Base-by-base conservation (phyloP, 2,797 vertebrate genomes). In the Arctocebus calabarensis region DNA sequence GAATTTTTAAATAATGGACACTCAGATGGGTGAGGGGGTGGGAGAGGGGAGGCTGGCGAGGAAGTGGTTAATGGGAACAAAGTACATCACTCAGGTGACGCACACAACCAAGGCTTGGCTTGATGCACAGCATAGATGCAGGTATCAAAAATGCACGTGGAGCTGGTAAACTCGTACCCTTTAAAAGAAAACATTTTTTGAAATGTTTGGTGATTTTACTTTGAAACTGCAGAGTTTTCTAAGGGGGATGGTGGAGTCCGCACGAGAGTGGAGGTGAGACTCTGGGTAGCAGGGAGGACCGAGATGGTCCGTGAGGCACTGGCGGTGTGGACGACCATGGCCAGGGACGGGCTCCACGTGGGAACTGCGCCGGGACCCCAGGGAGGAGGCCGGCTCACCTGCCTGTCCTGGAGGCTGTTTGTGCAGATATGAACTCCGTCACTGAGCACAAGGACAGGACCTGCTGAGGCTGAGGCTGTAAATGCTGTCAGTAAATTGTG, bases 301-400 rank as follows among this genome's bases (percentile, higher is more conserved):
- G 59, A 7, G 40, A 19, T 5, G 0, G n/a, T 68, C 43, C 14
- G 23, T 52, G 70, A 27, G 11, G 70, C 45, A 23, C 16, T 6
- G 16, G 43, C 16, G 40, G 40, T 17, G 40, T 7, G 29, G 57
- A 34, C 29, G 10, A 11, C 27, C 17, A 7, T 1, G 52, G 66
- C 0, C 20, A 16, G 16, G 4, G 25, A 13, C 13, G 6, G 22
- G 4, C 1, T 68, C 16, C 45, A 11, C 5, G 1, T 25, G 37
- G 59, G 20, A 52, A 1, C 5, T 5, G 20, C 1, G 1, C 6
- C 7, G 61, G 78, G 73, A 23, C n/a, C 19, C 3, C 68, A 10
- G 8, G 52, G n/a, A 6, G 3, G n/a, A 6, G 34, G 34, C 2
- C 66, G 55, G 14, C 19, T 57, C 29, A 5, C 23, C 40, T 64